Evolutionary conservation across 2,113 vertebrate species (phyloP), one percentile per base, ranked within the genome.

Genomic region (Nothobranchius furzeri): DNA sequence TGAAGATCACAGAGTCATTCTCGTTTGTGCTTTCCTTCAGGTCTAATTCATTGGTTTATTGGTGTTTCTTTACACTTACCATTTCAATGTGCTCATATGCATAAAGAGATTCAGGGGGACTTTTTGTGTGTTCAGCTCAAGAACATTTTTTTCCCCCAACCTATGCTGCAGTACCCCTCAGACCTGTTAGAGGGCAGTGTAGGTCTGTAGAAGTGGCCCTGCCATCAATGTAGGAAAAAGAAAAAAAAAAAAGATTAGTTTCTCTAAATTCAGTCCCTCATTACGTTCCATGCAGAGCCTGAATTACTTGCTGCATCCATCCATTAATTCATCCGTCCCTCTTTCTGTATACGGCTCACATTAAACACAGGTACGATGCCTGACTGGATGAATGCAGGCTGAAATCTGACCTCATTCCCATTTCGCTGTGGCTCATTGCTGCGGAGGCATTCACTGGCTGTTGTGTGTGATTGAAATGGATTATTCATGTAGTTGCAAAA

Each of bases 111-210:
- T 61, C 40, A 55, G 37, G 37, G 46, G 43, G 36, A 15, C 43
- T 73, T 76, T 70, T 46, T 68, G 56, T 64, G 30, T 20, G 54
- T 65, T 24, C 55, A 20, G 0, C 55, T 79, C 17, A 58, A 35
- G 73, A 50, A 58, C 37, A 79, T 60, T 45, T 17, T 48, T 48
- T 24, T 12, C 15, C 20, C 20, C 37, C 54, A 61, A 17, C 10
- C 66, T 47, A 17, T 24, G 36, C 57, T 83, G 84, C 82, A 90
- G 87, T 92, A 89, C 85, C 68, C 15, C 46, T 60, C 66, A 91
- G 82, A 91, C 88, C 78, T 86, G 69, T 83, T 85, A 75, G 91
- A 87, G 92, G 91, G 91, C 90, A 93, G 77, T 87, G 71, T 75
- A 89, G 82, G 78, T 88, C 90, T 88, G 72, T 83, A 67, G 64